Evolutionary conservation across 2,888 invertebrate genomes (phyloP), one percentile per base, ranked within the genome.

Genomic region (Spilarctia lutea): DNA sequence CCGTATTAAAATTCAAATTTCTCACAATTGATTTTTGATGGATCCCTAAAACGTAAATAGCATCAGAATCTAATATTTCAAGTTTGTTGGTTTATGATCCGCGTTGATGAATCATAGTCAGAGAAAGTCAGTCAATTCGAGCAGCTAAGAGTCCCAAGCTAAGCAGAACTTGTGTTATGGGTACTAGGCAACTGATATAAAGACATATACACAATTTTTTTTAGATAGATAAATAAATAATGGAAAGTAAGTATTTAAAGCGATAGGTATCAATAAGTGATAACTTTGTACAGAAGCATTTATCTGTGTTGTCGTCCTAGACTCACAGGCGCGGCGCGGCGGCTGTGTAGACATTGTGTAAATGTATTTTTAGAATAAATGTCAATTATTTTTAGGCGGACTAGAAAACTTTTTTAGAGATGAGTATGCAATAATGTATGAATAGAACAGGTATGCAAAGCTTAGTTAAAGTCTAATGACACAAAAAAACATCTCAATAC

Each of bases 341-440:
- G 24, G 45, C 45, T 45, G 45, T 63, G 63, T 63, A 63, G 18
- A 63, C 60, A 60, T 27, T 63, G 63, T 63, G 30, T 63, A 63
- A 30, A 63, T 63, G 63, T 63, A 63, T 63, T 63, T 63, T 63
- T 63, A 63, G 63, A 63, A 63, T 30, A 63, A 63, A 63, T 63
- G 63, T 63, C 63, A 63, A 30, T 63, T 63, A 63, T 63, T 63
- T 63, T 30, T 63, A 63, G 63, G 18, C 30, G 30, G 16, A 30
- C 30, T 16, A 18, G 63, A 1, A 63, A 8, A 63, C 63, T 16
- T 63, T 30, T 63, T 63, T 63, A 63, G 63, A 63, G 18, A 63
- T 63, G 63, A 63, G 63, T 63, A 6, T 63, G n/a, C n/a, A n/a
- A n/a, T n/a, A n/a, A n/a, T n/a, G n/a, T n/a, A n/a, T n/a, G n/a